A percentile compares a stretch with the other conserved stretches of the same genome.
Evolutionary conservation across 2,797 vertebrate genomes (phyloP).

Genomic region (Melanotaenia trifasciata): DNA sequence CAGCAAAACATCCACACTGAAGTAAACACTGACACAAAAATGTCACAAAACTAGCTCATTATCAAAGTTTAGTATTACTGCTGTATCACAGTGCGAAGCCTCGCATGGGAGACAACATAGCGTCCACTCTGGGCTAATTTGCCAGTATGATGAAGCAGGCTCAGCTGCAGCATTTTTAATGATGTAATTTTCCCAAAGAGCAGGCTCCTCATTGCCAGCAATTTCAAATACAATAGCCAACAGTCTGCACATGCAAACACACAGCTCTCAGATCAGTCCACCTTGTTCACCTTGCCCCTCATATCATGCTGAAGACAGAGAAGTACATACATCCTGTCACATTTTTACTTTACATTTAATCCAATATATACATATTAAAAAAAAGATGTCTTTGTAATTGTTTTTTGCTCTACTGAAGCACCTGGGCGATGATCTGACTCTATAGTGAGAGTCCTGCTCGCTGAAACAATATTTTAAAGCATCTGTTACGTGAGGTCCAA

Average conservation of each 20-base stretch:
- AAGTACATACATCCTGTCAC: slow-evolving; percentile 21
- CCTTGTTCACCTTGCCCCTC: neutral
- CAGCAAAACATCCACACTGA: neutral
- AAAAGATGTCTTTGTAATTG: slow-evolving; percentile 44
- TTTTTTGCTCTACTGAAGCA: slow-evolving; percentile 58
- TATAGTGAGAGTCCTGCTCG: slow-evolving; percentile 49
- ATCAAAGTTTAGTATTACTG: slow-evolving; percentile 2
- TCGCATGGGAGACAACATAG: slow-evolving; percentile 57
- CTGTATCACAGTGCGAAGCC: neutral
- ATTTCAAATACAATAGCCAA: slow-evolving; percentile 34
- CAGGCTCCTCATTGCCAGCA: slow-evolving; percentile 50
- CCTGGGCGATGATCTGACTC: slow-evolving; percentile 46
- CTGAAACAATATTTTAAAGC: slow-evolving; percentile 71
- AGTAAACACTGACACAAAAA: slow-evolving; percentile 14
- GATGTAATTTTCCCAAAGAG: slow-evolving; percentile 60
- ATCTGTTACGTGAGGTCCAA: slow-evolving; percentile 56
- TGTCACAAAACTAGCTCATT: neutral
- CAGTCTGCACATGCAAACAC: neutral
- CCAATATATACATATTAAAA: slow-evolving; percentile 13
- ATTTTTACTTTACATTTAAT: slow-evolving; percentile 37
- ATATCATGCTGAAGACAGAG: slow-evolving; percentile 17
- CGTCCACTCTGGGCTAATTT: slow-evolving; percentile 54
- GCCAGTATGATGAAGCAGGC: slow-evolving; percentile 55
- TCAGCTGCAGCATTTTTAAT: slow-evolving; percentile 70
- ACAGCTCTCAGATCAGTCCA: slow-evolving; percentile 3